phyloP scores from a whole-genome alignment of 2,797 vertebrate genomes.

The Harpagifer antarcticus region DNA sequence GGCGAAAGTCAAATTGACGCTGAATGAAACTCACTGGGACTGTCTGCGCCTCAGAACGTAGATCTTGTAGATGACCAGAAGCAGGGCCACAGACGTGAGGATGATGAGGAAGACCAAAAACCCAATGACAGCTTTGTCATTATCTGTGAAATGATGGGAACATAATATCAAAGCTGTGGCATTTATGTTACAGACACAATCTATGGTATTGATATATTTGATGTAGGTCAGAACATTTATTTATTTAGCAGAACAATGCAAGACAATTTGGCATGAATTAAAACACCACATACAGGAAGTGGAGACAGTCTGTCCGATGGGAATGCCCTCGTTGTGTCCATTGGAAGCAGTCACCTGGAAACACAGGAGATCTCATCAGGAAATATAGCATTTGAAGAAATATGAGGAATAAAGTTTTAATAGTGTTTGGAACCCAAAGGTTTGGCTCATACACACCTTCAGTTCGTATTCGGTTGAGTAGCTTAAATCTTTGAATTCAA shows the following conservation, averaged over 20 bases:
- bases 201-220: not conserved
- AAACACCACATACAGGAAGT: slow-evolving; percentile 59
- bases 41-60: slow-evolving; percentile 85
- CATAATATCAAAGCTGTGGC: not conserved
- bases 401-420: not conserved
- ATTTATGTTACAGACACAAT: not conserved
- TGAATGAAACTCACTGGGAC: slow-evolving; percentile 80
- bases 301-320: rapidly evolving
- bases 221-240: not conserved
- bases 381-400: not conserved
- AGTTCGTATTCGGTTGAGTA: slow-evolving; percentile 68
- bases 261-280: not conserved
- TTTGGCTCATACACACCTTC: slow-evolving; percentile 59
- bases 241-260: not conserved
- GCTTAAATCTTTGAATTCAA: slow-evolving; percentile 58
- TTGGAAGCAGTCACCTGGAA: slow-evolving; percentile 52
- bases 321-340: rapidly evolving
- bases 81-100: slow-evolving; percentile 88
- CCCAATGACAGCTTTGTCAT: slow-evolving; percentile 88
- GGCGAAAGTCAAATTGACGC: not conserved
- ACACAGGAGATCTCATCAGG: slow-evolving; percentile 14
- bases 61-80: slow-evolving; percentile 93
- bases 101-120: slow-evolving; percentile 91
- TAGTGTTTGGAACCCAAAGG: not conserved
- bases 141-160: slow-evolving; percentile 80